These are phyloP conservation scores for Pelecanus crispus DNA, from an alignment of 2,113 vertebrate genomes.

Conservation along the genomic window DNA sequence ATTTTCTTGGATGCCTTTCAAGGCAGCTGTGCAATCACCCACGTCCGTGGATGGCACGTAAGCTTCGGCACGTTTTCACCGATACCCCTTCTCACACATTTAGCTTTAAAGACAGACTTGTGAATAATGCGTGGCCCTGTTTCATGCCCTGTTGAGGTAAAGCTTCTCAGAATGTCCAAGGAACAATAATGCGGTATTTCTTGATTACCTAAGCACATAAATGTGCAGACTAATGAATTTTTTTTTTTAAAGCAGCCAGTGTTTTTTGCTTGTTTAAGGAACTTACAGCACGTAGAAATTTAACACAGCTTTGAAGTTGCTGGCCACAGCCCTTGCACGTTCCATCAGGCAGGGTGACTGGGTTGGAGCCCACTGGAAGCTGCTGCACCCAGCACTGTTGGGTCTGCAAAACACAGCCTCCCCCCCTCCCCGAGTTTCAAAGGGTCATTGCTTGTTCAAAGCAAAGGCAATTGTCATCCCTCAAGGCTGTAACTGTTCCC, in stretches of 20 bases:
- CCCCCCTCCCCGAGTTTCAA: neutral
- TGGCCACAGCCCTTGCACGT: neutral
- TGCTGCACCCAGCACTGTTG: neutral
- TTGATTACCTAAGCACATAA: conserved; percentile 45
- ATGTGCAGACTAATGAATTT: neutral
- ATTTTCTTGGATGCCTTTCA: neutral
- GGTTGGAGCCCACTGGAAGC: neutral
- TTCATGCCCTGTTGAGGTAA: neutral
- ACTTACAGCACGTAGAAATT: neutral
- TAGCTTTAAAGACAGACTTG: neutral
- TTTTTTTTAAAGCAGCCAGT: neutral
- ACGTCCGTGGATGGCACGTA: neutral
- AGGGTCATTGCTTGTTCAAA: neutral
- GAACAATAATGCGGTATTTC: neutral
- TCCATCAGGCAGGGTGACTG: neutral
- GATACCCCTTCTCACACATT: neutral
- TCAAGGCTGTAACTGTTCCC: neutral
- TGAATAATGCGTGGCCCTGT: neutral
- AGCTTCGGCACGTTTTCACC: neutral
- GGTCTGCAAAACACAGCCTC: neutral
- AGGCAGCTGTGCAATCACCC: neutral
- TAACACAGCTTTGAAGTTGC: neutral
- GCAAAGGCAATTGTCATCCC: neutral
- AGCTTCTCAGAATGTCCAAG: neutral
- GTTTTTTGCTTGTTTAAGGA: neutral